Percentiles rank a stretch among this genome's conserved stretches.
Conservation (phyloP, 2,888 invertebrate genomes). For the Netelia fuscicornis region DNA sequence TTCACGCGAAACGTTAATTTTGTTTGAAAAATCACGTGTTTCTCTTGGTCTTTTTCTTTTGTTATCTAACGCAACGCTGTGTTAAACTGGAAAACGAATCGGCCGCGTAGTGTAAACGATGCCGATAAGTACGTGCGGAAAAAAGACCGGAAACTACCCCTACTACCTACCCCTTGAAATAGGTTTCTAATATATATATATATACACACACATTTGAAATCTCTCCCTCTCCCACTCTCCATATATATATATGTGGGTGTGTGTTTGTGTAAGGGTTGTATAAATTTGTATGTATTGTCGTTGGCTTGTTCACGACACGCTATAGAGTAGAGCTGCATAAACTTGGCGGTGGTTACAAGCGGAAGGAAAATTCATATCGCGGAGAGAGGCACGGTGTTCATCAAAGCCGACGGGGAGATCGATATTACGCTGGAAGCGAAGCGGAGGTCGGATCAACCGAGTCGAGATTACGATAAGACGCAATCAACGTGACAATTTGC, state of each 20-base stretch:
- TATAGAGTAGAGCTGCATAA: slow-evolving; percentile 3
- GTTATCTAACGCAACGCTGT: not conserved
- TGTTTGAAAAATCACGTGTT: not conserved
- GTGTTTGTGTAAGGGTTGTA: no score
- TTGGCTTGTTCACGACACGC: slow-evolving; percentile 54
- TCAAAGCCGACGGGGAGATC: slow-evolving; percentile 2
- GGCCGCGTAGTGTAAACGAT: not conserved
- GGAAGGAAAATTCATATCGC: slow-evolving; percentile 27
- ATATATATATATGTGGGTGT: not conserved
- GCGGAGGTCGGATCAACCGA: slow-evolving; percentile 28
- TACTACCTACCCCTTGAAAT: not conserved
- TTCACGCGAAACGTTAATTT: no score
- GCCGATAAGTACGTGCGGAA: not conserved
- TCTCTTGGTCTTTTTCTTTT: not conserved
- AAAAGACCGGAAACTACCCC: slow-evolving; percentile 6
- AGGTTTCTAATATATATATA: no score
- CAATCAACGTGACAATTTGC: not conserved
- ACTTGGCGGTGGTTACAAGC: not conserved
- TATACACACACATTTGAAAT: no score
- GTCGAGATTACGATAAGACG: not conserved
- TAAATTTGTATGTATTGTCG: slow-evolving; percentile 11
- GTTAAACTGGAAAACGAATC: no score
- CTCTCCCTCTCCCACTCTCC: no score
- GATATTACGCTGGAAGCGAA: not conserved
- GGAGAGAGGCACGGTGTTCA: not conserved